phyloP scores from a whole-genome alignment of 64 coral and sea anemone species.

The Trachythela sp. region DNA sequence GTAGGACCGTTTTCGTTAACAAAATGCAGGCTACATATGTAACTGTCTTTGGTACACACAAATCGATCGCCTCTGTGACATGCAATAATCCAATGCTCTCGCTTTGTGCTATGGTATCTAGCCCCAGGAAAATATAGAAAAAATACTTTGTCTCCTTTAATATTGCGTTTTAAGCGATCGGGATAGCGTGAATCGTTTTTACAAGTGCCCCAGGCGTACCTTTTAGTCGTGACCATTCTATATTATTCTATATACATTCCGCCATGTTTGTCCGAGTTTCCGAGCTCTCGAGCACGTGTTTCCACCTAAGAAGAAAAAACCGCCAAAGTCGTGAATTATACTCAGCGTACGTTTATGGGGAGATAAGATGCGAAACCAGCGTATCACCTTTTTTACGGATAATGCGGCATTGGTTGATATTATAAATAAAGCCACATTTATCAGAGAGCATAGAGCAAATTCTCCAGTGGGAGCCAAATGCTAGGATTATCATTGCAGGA shows the following conservation, averaged over 20 bases:
- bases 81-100: neutral
- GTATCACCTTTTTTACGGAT: too few relatives aligned
- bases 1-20: neutral
- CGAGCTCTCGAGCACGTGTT: too few relatives aligned
- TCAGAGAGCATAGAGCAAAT: too few relatives aligned
- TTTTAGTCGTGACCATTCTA: neutral
- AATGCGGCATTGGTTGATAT: too few relatives aligned
- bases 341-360: too few relatives aligned
- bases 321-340: too few relatives aligned
- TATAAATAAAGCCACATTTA: too few relatives aligned
- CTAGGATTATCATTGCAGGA: too few relatives aligned
- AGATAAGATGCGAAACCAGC: too few relatives aligned
- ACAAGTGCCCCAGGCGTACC: neutral
- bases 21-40: too few relatives aligned
- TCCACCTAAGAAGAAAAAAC: too few relatives aligned
- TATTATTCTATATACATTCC: neutral
- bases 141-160: neutral
- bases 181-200: neutral
- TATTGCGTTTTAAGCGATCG: neutral
- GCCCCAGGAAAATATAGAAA: neutral
- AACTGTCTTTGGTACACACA: neutral
- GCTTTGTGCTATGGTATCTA: neutral
- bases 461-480: too few relatives aligned
- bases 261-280: neutral
- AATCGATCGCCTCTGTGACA: neutral